Evolutionary conservation across 2,797 vertebrate species (phyloP).

Genomic region (Eulemur mongoz): DNA sequence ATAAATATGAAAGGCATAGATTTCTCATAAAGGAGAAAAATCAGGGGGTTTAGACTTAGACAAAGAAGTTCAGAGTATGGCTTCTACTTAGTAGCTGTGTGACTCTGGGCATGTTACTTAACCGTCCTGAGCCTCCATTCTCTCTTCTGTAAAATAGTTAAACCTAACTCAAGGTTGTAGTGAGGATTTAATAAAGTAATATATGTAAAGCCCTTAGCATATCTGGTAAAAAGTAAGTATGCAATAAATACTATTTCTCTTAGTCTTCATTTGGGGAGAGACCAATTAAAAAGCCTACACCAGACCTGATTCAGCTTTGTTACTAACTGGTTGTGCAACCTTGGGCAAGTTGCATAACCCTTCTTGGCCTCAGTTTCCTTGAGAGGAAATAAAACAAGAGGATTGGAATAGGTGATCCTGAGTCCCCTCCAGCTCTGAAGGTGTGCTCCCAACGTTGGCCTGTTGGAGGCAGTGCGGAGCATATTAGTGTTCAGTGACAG

Average conservation of each 20-base stretch:
- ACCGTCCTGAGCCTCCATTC: neutral
- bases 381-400: neutral
- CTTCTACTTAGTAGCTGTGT: neutral
- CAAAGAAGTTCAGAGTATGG: neutral
- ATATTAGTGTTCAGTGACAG: neutral
- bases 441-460: neutral
- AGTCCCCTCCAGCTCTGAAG: neutral
- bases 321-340: neutral
- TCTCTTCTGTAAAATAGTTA: neutral
- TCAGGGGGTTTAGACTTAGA: neutral
- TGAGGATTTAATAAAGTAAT: neutral
- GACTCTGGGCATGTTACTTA: neutral
- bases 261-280: neutral
- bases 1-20: neutral
- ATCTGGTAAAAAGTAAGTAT: neutral
- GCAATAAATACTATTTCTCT: neutral
- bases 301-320: neutral
- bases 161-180: neutral
- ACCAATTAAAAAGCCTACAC: neutral
- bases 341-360: neutral
- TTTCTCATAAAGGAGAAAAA: neutral
- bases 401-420: neutral
- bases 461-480: neutral
- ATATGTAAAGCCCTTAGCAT: neutral
- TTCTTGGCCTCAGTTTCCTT: neutral